Base-by-base conservation (phyloP, 2,797 vertebrate genomes). In the Nannoperca australis region DNA sequence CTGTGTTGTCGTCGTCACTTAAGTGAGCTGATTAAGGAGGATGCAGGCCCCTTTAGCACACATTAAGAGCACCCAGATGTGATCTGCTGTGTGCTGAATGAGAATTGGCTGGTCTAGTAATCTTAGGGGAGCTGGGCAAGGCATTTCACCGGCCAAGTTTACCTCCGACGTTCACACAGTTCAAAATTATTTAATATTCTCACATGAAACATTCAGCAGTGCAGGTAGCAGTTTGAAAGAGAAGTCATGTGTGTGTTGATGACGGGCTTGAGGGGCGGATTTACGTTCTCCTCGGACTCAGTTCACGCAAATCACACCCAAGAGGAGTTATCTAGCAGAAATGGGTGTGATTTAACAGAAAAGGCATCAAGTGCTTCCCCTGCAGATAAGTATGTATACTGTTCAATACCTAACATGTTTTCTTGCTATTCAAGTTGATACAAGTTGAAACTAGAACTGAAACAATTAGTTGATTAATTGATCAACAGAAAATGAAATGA, bases 1-100 rank as follows among this genome's bases (percentile, higher is more conserved):
- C 90, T 89, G 93, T 95, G 94, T 95, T 95, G 95, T 95, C 92
- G 86, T 94, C 92, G 86, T 94, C 94, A 94, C 94, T 93, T 94
- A 94, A 96, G 95, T 95, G 96, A 96, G 90, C 95, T 94, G 88
- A 95, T 95, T 95, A 94, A 93, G 88, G 84, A 90, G 91, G 90
- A 93, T 89, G 92, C 83, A 88, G 92, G 90, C 89, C 85, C 88
- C 92, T 93, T 94, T 93, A 93, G 86, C 81, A 89, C 91, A 89
- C 89, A 94, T 94, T 94, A 95, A 89, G 85, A 88, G 78, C 79
- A 82, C 80, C 87, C 94, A 94, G 94, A 95, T 95, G 93, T 89
- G 93, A 92, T 93, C 91, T 76, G 86, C 85, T 93, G 93, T 94
- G 94, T 90, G 73, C 87, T 90, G 94, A 93, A 95, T 95, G 87